Evolutionary conservation across 1,140 invertebrate genomes (phyloP).

Genomic region (Micrasema minimum): DNA sequence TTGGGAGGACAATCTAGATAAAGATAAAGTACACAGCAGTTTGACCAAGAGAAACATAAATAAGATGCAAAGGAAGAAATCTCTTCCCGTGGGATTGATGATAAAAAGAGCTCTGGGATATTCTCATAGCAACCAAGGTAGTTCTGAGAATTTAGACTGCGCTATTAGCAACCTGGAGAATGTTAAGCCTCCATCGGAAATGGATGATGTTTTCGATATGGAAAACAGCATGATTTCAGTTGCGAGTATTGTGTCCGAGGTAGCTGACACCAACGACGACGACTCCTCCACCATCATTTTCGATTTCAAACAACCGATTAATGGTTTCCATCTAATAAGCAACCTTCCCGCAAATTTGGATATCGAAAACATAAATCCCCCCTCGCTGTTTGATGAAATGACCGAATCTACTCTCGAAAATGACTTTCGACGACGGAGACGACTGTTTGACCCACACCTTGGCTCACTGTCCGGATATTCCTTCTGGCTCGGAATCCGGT

Average conservation of each 20-base stretch:
- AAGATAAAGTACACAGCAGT: slow-evolving; percentile 54
- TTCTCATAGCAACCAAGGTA: slow-evolving; percentile 67
- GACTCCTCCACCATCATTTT: slow-evolving; percentile 62
- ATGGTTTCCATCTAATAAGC: slow-evolving; percentile 60
- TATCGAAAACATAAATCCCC: slow-evolving; percentile 83
- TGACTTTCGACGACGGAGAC: slow-evolving; percentile 67
- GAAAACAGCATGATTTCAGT: slow-evolving; percentile 86
- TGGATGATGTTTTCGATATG: slow-evolving; percentile 82
- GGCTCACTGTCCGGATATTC: slow-evolving; percentile 63
- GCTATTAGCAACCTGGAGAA: slow-evolving; percentile 73
- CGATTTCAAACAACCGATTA: slow-evolving; percentile 66
- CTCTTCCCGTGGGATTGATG: slow-evolving; percentile 74
- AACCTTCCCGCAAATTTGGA: slow-evolving; percentile 72
- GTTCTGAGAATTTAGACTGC: slow-evolving; percentile 71
- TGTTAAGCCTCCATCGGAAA: slow-evolving; percentile 83
- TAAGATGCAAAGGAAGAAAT: slow-evolving; percentile 69
- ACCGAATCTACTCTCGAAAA: slow-evolving; percentile 76
- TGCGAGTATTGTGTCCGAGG: slow-evolving; percentile 83
- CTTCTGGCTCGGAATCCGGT: slow-evolving; percentile 62
- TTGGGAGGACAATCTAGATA: slow-evolving; percentile 58
- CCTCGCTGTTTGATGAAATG: slow-evolving; percentile 82
- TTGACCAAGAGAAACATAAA: slow-evolving; percentile 59
- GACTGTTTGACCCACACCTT: slow-evolving; percentile 66
- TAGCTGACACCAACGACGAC: slow-evolving; percentile 67
- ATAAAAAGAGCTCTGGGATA: slow-evolving; percentile 75